phyloP scores from a whole-genome alignment of 1,140 invertebrate genomes.

The Chionoecetes opilio region DNA sequence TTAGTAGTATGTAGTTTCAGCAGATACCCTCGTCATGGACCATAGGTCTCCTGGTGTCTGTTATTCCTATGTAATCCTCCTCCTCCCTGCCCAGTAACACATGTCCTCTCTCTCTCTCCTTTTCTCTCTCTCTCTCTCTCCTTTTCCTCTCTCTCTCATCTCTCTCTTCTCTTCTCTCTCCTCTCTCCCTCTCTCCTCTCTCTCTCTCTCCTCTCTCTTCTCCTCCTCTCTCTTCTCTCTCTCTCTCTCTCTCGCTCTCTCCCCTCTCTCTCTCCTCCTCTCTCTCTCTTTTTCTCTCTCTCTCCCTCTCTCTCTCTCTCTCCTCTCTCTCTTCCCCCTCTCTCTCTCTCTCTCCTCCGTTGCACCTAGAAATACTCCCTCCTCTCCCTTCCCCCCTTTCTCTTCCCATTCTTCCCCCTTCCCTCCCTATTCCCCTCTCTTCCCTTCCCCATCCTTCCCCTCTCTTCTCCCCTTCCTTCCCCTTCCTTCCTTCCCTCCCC shows the following conservation, averaged over 20 bases:
- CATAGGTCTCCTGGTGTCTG: no score
- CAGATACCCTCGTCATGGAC: no score
- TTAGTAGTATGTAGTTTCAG: no score
- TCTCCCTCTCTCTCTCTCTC: neutral
- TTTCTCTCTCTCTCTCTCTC: no score
- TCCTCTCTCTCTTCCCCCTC: neutral
- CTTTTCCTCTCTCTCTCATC: neutral
- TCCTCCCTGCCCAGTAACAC: no score
- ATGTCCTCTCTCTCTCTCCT: no score
- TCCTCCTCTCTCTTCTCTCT: neutral
- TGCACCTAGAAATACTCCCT: no score
- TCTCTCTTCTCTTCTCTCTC: neutral
- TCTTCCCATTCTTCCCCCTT: neutral
- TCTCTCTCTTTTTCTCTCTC: neutral
- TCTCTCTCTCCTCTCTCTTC: neutral
- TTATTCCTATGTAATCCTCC: no score
- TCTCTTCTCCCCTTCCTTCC: neutral
- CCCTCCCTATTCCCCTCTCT: neutral
- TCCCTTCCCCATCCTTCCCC: neutral
- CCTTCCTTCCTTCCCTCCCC: no score
- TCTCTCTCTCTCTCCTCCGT: neutral
- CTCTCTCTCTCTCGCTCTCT: no score
- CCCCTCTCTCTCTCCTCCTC: neutral
- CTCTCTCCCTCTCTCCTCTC: no score
- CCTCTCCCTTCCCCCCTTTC: no score